These are phyloP conservation scores for Eledone cirrhosa DNA, from an alignment of 2,888 invertebrate genomes.

Conservation along the genomic window DNA sequence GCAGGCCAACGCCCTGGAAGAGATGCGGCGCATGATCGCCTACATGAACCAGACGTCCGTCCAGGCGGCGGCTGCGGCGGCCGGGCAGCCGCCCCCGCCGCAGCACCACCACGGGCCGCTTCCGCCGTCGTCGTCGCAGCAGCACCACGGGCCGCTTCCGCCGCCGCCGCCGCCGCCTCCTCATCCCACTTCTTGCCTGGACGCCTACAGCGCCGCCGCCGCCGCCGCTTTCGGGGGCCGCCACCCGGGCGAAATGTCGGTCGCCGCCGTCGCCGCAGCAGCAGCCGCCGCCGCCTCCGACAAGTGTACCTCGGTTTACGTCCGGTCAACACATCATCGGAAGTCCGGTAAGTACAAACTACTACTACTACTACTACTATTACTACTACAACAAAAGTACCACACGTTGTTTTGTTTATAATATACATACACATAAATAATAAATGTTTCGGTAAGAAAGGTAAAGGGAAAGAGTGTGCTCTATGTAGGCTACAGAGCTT, in stretches of 20 bases:
- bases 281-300: slow-evolving; percentile 30
- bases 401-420: too few species aligned
- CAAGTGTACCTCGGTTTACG: slow-evolving; percentile 34
- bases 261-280: slow-evolving; percentile 36
- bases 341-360: slow-evolving; percentile 5
- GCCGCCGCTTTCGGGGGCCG: slow-evolving; percentile 39
- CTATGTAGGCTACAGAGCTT: too few species aligned
- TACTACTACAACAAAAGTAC: too few species aligned
- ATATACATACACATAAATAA: too few species aligned
- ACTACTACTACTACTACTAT: too few species aligned
- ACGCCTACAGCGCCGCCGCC: slow-evolving; percentile 45
- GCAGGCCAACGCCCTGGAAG: slow-evolving; percentile 65
- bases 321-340: slow-evolving; percentile 29
- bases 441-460: too few species aligned
- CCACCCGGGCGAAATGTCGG: slow-evolving; percentile 36
- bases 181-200: too few species aligned
- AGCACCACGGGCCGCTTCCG: slow-evolving; percentile 33
- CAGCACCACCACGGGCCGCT: slow-evolving; percentile 38
- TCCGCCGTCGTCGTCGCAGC: slow-evolving; percentile 35
- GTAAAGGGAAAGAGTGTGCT: too few species aligned
- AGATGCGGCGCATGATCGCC: slow-evolving; percentile 62
- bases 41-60: slow-evolving; percentile 62
- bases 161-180: slow-evolving; percentile 28
- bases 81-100: slow-evolving; percentile 42
- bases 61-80: slow-evolving; percentile 44